Base-by-base conservation (phyloP, 2,888 invertebrate species). In the Leptinotarsa rubiginosa region DNA sequence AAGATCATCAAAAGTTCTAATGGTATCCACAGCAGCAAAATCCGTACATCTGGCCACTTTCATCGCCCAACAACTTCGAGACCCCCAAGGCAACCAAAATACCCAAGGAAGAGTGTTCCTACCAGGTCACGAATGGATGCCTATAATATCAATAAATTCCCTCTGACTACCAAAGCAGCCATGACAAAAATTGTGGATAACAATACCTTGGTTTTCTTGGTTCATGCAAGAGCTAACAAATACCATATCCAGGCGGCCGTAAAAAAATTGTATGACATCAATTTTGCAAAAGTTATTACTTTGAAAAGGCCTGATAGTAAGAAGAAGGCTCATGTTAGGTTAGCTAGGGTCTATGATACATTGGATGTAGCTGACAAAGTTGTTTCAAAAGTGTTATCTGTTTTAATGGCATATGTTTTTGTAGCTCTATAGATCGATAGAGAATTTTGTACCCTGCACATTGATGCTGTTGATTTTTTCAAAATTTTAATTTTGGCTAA, bases 101-200 rank as follows among this genome's bases (percentile, higher is more conserved):
- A 97, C 88, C 96, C 97, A 3, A 93, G 97, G 87, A 97, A 97
- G 70, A 81, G 81, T 76, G 95, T 97, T 70, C 97, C 98, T 13
- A 94, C 93, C 86, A 93, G 97, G 87, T 96, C 94, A 89, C 94
- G 97, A 81, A 96, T 99, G 95, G 99, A 99, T 90, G 96, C 98
- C 70, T 99, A 94, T 90, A 96, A 97, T 86, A 97, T 99, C 88
- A 97, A 99, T 86, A 98, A 99, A 89, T 98, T 93, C 88, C 99
- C 99, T 47, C 89, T 99, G 89, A 99, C 99, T 70, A 99, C 99
- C 87, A 99, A 99, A 92, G 98, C 99, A 12, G 99, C 99, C 70
- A 99, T 99, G 99, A 99, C 99, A 90, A 99, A 99, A 88, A 99
- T 99, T 89, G 99, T 99, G 89, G 99, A 99, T 87, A 98, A 98